Evolutionary conservation across 1,140 invertebrate genomes (phyloP).

Genomic region (Bombus affinis): DNA sequence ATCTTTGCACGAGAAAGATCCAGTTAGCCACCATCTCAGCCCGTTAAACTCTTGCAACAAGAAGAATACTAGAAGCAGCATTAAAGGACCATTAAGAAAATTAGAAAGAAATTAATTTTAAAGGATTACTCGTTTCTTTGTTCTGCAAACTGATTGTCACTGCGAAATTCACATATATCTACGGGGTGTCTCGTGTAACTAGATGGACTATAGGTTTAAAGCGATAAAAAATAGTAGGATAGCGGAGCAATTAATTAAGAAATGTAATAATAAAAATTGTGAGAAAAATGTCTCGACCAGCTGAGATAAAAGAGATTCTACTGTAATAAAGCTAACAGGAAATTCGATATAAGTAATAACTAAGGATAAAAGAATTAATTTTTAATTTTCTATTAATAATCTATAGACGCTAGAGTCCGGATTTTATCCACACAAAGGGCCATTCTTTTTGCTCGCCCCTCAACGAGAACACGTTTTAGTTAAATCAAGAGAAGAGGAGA

Average conservation of each 20-base stretch:
- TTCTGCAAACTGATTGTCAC: too few relatives aligned
- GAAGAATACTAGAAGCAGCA: background rate
- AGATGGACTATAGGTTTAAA: too few relatives aligned
- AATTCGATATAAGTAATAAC: background rate
- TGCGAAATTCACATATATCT: too few relatives aligned
- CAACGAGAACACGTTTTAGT: background rate
- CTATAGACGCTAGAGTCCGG: background rate
- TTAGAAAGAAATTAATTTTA: background rate
- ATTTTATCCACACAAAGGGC: constrained; percentile 1
- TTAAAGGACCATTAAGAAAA: background rate
- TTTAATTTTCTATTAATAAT: too few relatives aligned
- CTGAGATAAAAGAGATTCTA: too few relatives aligned
- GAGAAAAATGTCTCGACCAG: too few relatives aligned
- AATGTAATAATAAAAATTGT: too few relatives aligned
- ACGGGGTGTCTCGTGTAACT: too few relatives aligned
- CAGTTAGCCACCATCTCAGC: background rate
- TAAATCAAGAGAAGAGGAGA: constrained; percentile 15
- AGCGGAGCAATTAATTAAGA: too few relatives aligned
- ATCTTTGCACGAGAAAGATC: constrained; percentile 13
- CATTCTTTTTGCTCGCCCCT: constrained; percentile 15
- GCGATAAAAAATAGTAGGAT: too few relatives aligned
- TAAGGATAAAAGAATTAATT: too few relatives aligned
- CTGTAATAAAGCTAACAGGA: background rate
- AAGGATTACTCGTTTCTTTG: too few relatives aligned
- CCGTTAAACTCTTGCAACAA: background rate